Percentiles rank a stretch among this genome's conserved stretches.
phyloP scores from a whole-genome alignment of 2,113 vertebrate genomes.

The Phrynosoma platyrhinos region DNA sequence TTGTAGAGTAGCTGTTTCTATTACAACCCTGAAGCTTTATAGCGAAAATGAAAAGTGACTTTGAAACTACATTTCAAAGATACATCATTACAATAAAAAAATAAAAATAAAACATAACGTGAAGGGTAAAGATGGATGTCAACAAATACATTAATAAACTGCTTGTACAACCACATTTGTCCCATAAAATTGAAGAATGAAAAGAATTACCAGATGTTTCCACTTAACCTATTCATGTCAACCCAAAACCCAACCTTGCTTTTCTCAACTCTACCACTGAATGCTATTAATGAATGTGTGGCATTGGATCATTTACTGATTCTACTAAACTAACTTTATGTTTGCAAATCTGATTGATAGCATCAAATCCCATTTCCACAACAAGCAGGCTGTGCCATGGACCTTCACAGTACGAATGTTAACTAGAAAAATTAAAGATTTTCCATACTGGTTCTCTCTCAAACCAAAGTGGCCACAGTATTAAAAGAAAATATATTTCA shows the following conservation, averaged over 20 bases:
- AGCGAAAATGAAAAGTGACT: background rate
- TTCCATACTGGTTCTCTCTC: too few relatives aligned
- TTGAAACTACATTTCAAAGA: background rate
- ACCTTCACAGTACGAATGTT: background rate
- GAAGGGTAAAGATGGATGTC: background rate
- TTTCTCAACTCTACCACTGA: background rate
- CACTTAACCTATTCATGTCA: background rate
- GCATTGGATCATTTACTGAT: background rate
- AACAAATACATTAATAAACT: background rate
- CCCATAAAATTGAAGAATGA: background rate
- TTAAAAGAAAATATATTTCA: background rate
- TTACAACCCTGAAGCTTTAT: background rate
- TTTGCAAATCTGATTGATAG: background rate
- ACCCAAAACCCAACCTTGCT: background rate
- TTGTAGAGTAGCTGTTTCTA: background rate
- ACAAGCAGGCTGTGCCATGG: background rate
- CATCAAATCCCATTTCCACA: slow-evolving; percentile 4
- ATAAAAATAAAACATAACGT: background rate
- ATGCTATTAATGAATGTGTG: background rate
- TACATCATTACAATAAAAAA: background rate
- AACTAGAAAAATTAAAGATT: background rate
- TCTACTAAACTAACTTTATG: background rate
- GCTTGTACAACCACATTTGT: too few relatives aligned
- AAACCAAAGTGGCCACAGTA: too few relatives aligned
- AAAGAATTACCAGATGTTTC: background rate